Conservation (phyloP, 2,113 vertebrate genomes). For the Proteles cristata region DNA sequence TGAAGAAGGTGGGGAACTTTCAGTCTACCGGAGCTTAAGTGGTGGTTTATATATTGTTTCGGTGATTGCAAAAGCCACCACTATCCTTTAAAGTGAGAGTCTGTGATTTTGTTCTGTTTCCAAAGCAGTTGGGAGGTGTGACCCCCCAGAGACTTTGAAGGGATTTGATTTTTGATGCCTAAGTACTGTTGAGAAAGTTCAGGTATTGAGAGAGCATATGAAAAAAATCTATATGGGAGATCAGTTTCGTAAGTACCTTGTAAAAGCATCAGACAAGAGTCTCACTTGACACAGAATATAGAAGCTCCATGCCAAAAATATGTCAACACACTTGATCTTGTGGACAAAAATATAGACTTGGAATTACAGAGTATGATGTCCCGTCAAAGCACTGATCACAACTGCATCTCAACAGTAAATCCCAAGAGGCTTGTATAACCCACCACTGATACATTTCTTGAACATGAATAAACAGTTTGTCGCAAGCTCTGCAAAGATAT, state of each 20-base stretch:
- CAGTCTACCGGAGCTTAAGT: background rate
- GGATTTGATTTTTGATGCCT: conserved; percentile 76
- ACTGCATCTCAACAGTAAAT: conserved; percentile 66
- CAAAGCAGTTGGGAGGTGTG: conserved; percentile 62
- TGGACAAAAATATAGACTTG: conserved; percentile 81
- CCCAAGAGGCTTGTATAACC: conserved; percentile 65
- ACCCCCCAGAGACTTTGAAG: conserved; percentile 68
- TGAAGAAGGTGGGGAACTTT: background rate
- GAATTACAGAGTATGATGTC: conserved; percentile 78
- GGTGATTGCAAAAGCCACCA: background rate
- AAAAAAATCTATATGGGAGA: conserved; percentile 77
- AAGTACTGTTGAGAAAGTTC: conserved; percentile 74
- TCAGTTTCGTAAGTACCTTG: conserved; percentile 80
- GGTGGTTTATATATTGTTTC: background rate
- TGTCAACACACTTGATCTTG: conserved; percentile 79
- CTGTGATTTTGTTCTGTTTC: conserved; percentile 69
- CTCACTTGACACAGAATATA: conserved; percentile 77
- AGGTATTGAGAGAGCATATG: conserved; percentile 79
- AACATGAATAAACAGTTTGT: background rate
- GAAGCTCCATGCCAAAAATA: conserved; percentile 81
- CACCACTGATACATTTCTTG: background rate
- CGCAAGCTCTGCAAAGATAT: background rate
- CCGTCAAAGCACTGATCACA: conserved; percentile 80
- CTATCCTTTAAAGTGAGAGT: conserved; percentile 38
- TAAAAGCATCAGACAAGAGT: conserved; percentile 81